Conservation (phyloP, 2,113 vertebrate species). For the Serilophus lunatus region DNA sequence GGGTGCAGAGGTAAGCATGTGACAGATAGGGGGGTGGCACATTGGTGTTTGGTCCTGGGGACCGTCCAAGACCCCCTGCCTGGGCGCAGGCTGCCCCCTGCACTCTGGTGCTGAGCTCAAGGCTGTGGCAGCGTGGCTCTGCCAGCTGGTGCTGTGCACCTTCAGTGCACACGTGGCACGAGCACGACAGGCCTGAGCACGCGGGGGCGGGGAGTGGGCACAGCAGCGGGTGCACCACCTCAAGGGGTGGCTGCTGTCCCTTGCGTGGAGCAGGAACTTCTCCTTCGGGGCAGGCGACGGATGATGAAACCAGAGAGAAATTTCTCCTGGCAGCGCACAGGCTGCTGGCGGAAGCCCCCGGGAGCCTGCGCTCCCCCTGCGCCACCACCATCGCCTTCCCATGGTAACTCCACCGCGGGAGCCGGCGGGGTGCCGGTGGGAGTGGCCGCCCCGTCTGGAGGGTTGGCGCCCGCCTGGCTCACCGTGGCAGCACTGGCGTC, state of each 20-base stretch:
- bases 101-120: background rate
- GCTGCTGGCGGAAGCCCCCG: constrained; percentile 54
- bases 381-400: background rate
- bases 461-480: background rate
- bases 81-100: background rate
- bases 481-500: background rate
- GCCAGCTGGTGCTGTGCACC: constrained; percentile 42
- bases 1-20: background rate
- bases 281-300: constrained; percentile 1
- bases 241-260: background rate
- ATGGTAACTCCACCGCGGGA: constrained; percentile 14
- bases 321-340: constrained; percentile 30
- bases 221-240: background rate
- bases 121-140: background rate
- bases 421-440: background rate
- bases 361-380: constrained; percentile 37
- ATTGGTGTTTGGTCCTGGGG: background rate
- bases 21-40: background rate
- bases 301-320: constrained; percentile 70
- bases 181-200: background rate
- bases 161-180: constrained; percentile 52
- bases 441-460: background rate
- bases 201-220: background rate
- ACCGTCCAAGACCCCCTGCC: background rate
- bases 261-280: background rate